These are phyloP conservation scores for Hesperophylax magnus DNA, from an alignment of 1,140 invertebrate species.

Conservation along the genomic window DNA sequence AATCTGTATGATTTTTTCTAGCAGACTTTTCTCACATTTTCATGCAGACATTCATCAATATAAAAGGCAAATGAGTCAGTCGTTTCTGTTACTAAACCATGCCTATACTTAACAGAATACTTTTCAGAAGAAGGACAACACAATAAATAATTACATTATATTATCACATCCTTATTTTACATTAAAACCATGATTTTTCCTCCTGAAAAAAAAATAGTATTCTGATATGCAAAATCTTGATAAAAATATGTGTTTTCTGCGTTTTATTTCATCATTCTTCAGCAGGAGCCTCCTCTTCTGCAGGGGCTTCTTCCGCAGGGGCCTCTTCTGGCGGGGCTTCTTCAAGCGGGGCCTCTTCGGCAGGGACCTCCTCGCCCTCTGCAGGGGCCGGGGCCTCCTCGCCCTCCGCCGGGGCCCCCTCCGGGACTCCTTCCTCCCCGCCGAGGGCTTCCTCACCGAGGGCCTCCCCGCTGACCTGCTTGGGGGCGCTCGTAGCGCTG, in stretches of 20 bases:
- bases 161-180: no score
- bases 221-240: no score
- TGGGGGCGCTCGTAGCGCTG: background rate
- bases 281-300: background rate
- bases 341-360: background rate
- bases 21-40: no score
- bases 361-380: background rate
- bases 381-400: background rate
- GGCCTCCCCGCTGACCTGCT: conserved; percentile 10
- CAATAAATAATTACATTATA: no score
- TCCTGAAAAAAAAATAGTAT: no score
- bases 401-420: background rate
- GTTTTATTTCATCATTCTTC: background rate
- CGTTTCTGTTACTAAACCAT: no score
- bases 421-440: background rate
- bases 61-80: no score
- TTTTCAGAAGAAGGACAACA: background rate
- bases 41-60: no score
- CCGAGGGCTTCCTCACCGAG: background rate
- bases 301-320: background rate
- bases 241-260: no score
- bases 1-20: no score
- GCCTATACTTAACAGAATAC: background rate
- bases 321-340: background rate
- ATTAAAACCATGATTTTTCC: no score